Base-by-base conservation (phyloP, 2,113 vertebrate species). In the Cyphomyrus plagiostoma region DNA sequence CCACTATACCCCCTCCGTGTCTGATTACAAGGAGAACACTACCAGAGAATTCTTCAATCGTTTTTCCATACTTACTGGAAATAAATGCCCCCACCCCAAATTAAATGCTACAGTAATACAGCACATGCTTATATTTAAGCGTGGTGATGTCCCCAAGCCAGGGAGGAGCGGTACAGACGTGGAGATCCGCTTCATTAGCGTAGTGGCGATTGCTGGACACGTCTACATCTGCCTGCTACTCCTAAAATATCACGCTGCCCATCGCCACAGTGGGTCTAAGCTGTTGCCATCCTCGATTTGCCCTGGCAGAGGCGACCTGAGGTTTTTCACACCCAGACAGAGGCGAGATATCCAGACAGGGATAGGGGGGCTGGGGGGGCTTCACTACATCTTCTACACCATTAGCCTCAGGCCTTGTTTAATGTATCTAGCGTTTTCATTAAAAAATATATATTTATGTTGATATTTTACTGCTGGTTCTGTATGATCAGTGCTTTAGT, bases 241-340 rank as follows among this genome's bases (percentile, higher is more conserved):
- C 89, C 35, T 58, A 86, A 50, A 86, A 62, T 86, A 87, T 35
- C 66, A 10, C 21, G 10, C 39, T n/a, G 45, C 42, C 80, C 23
- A 58, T 84, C 35, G 7, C 89, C 85, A 87, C 30, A 50, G 45
- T 21, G 80, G 13, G 13, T 80, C 58, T 50, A 53, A 50, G 30
- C 26, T 86, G n/a, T 53, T 50, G 70, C 66, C 80, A 66, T 77
- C 85, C 62, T 42, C 85, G 13, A 87, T 87, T 77, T 21, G 49
- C 62, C 66, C 58, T 48, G 85, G 30, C 66, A 89, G 83, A 6
- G 30, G 58, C 17, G 2, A n/a, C 56, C 58, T 42, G 10, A 49
- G 58, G 83, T 70, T 50, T 70, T 9, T 89, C 45, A 50, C 83
- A 89, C 89, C 46, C 62, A 80, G 66, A 50, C 49, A 46, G 77